Base-by-base conservation (phyloP, 2,888 invertebrate species). In the Phyllotreta striolata region DNA sequence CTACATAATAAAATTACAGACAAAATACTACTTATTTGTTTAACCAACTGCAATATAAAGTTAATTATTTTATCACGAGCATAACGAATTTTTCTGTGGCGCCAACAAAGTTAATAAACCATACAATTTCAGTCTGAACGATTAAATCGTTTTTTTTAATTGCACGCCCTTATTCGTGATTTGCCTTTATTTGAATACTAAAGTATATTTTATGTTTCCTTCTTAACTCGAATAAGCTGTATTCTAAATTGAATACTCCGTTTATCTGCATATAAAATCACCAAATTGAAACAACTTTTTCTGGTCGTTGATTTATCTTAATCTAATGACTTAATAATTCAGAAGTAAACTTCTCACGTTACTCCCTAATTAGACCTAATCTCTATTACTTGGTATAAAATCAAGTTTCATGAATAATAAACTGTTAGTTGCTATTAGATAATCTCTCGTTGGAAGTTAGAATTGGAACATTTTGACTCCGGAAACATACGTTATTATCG, bases 391-490 rank as follows among this genome's bases (percentile, higher is more conserved):
- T 52, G 59, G 43, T 43, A 44, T 49, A 24, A 63, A 43, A 56
- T 55, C 51, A 55, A 52, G 59, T 60, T 52, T 64, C 54, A 63
- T 52, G 64, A 57, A 62, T 62, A 64, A 63, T 60, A 52, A 62
- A 63, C 56, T 54, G 34, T 60, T 41, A 10, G 37, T 39, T 44
- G 39, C 35, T 39, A 34, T 40, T 35, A 43, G 37, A 43, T n/a
- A 9, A 24, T 6, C 10, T 49, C 56, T 38, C 43, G 43, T 24
- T 49, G 37, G 55, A 49, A 59, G 55, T 64, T 60, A 39, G 6
- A 39, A 46, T n/a, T 13, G 8, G 24, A 13, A 41, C 12, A 38
- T 35, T 57, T 47, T 57, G 39, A 34, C 39, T 37, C 24, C 34
- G 49, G 37, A 49, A 34, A 35, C 35, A 12, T 49, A 14, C 24